Percentiles rank a stretch among this genome's conserved stretches.
Evolutionary conservation across 2,888 invertebrate species (phyloP).

Genomic region (Cephalotes varians): DNA sequence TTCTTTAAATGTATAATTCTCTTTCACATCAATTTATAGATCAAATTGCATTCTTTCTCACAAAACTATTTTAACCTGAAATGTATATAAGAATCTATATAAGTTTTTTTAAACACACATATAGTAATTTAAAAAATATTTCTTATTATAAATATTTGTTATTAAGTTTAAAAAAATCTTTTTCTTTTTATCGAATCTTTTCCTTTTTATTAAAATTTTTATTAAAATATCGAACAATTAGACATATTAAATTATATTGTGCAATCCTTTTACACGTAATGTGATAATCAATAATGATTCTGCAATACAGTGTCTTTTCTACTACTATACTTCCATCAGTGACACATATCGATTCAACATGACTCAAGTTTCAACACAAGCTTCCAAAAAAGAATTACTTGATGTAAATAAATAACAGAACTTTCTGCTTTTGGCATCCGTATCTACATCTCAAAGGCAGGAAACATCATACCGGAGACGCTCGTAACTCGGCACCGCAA

Average conservation of each 20-base stretch:
- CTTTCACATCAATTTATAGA: not conserved
- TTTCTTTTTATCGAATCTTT: no score
- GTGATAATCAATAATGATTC: not conserved
- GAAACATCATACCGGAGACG: slow-evolving; percentile 25
- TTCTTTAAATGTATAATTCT: not conserved
- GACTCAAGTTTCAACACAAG: slow-evolving; percentile 1
- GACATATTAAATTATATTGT: not conserved
- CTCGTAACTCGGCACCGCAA: not conserved
- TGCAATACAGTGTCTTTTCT: not conserved
- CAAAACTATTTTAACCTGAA: not conserved
- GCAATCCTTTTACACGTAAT: not conserved
- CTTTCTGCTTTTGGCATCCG: not conserved
- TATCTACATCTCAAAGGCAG: slow-evolving; percentile 38
- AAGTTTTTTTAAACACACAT: not conserved
- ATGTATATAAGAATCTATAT: not conserved
- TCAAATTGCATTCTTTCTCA: not conserved
- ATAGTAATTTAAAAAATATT: not conserved
- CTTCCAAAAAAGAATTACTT: slow-evolving; percentile 29
- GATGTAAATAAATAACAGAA: slow-evolving; percentile 32
- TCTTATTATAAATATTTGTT: not conserved
- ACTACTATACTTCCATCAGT: not conserved
- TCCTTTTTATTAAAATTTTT: not conserved
- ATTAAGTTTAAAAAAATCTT: not conserved
- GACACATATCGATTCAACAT: not conserved
- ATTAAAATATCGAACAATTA: not conserved